These are phyloP conservation scores for Promerops cafer DNA, from an alignment of 2,113 vertebrate genomes.

Conservation along the genomic window DNA sequence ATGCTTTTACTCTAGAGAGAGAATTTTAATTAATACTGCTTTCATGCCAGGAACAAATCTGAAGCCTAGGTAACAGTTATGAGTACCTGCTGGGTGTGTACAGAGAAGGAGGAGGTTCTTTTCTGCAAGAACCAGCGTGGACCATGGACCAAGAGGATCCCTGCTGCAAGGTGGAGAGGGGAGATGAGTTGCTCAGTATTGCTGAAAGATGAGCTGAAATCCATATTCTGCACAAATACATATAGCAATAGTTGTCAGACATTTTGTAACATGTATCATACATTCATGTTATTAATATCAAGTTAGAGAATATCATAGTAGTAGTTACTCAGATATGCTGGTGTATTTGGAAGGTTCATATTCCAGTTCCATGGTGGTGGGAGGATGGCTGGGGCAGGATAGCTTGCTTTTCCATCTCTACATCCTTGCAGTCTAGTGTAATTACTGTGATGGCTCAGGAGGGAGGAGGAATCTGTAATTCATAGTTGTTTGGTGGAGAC, in stretches of 20 bases:
- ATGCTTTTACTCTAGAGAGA: neutral
- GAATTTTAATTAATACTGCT: neutral
- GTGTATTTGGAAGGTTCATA: neutral
- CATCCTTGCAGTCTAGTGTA: neutral
- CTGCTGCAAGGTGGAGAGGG: neutral
- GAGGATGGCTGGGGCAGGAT: neutral
- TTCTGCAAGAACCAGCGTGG: neutral
- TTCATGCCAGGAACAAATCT: neutral
- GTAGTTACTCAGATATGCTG: neutral
- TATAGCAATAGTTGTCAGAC: neutral
- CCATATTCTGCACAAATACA: neutral
- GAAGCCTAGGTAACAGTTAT: neutral
- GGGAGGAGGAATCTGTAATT: neutral
- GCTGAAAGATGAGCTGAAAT: neutral
- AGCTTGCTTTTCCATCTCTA: neutral
- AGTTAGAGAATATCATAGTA: neutral
- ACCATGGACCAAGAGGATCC: neutral
- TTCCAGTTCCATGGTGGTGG: neutral
- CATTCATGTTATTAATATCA: neutral
- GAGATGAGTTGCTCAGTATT: neutral
- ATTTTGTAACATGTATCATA: neutral
- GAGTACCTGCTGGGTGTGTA: neutral
- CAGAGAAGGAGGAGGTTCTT: neutral
- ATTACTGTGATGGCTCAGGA: neutral
- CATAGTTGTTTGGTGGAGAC: neutral